Percentiles rank a stretch among this genome's conserved stretches.
phyloP scores from a whole-genome alignment of 2,888 invertebrate species.

The Tridacna crocea region DNA sequence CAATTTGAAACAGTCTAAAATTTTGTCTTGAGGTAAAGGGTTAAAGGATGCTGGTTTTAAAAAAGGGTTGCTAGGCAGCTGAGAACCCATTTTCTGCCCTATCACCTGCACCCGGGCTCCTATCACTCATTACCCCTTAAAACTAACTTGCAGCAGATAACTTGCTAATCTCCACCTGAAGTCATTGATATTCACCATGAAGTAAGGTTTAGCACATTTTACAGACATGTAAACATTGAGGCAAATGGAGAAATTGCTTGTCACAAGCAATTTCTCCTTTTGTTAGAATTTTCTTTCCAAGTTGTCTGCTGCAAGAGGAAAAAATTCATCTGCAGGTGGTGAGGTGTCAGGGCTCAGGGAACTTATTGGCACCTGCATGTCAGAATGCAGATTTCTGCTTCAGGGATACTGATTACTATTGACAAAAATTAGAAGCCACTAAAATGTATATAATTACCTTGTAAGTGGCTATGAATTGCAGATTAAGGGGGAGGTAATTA shows the following conservation, averaged over 20 bases:
- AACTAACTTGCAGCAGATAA: too few species aligned
- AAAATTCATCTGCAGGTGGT: background rate
- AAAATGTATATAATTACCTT: slow-evolving; percentile 27
- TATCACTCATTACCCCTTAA: too few species aligned
- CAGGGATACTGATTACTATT: background rate
- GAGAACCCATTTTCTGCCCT: slow-evolving; percentile 10
- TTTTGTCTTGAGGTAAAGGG: too few species aligned
- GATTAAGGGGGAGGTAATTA: background rate
- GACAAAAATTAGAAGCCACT: slow-evolving; percentile 24
- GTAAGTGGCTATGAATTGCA: slow-evolving; percentile 19
- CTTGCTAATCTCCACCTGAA: too few species aligned
- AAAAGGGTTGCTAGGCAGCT: slow-evolving; percentile 15
- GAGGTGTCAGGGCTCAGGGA: background rate
- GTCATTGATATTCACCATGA: too few species aligned
- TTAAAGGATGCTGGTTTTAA: background rate
- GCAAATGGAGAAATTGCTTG: too few species aligned
- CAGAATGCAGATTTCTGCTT: slow-evolving; percentile 12
- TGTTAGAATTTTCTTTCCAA: too few species aligned
- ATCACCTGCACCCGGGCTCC: slow-evolving; percentile 15
- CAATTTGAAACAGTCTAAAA: too few species aligned
- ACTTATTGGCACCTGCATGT: slow-evolving; percentile 11
- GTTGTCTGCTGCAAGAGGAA: too few species aligned
- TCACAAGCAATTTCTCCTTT: too few species aligned
- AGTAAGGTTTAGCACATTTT: too few species aligned
- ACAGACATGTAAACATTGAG: too few species aligned